A percentile compares a stretch with the other conserved stretches of the same genome.
These are phyloP conservation scores for Lepilemur ruficaudatus DNA, from an alignment of 2,797 vertebrate genomes.

Conservation along the genomic window DNA sequence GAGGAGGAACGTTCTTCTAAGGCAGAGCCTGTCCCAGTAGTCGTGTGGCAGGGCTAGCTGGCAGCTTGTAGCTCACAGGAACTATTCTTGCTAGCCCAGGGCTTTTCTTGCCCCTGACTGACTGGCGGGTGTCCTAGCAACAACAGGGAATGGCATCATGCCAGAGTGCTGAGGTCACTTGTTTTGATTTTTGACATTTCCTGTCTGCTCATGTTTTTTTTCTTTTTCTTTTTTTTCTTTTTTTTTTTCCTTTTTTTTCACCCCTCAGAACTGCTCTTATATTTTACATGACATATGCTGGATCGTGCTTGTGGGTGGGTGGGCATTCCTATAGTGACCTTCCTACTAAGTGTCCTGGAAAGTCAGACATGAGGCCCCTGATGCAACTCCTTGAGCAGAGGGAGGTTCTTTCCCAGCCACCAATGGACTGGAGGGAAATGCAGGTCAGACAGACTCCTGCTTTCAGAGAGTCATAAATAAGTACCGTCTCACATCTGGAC, in stretches of 20 bases:
- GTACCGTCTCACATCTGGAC: background rate
- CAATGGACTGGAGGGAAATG: background rate
- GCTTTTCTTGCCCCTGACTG: background rate
- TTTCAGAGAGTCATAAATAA: background rate
- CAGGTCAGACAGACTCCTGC: background rate
- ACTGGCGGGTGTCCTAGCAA: background rate
- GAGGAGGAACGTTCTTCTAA: background rate
- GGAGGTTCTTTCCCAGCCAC: background rate
- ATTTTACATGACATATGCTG: background rate
- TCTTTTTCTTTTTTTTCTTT: background rate
- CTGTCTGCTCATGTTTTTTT: background rate
- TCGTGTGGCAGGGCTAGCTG: background rate
- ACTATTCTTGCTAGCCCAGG: background rate
- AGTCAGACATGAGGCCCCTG: background rate
- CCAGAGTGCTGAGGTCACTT: background rate
- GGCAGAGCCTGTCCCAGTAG: background rate
- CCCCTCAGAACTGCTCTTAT: background rate
- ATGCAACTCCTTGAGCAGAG: background rate
- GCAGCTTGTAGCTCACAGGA: background rate
- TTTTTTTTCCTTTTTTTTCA: background rate
- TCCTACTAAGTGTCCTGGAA: background rate
- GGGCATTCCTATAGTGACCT: background rate
- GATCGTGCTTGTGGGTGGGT: background rate
- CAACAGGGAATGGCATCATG: too few relatives aligned
- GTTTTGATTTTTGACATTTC: conserved; percentile 6